A percentile compares a stretch with the other conserved stretches of the same genome.
phyloP scores from a whole-genome alignment of 2,797 vertebrate genomes.

The Smutsia gigantea region DNA sequence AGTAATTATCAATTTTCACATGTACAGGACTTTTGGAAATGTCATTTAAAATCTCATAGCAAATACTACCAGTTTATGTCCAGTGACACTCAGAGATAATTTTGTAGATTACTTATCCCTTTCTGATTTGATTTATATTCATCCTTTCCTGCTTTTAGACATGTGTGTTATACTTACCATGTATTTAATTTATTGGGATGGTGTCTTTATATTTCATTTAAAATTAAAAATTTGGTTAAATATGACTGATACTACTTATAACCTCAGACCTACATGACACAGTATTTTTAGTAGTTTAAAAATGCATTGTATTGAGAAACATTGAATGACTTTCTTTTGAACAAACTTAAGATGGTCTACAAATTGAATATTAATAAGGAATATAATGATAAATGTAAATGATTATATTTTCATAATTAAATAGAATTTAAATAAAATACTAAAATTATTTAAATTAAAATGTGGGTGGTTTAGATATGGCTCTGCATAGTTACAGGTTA shows the following conservation, averaged over 20 bases:
- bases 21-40: not conserved
- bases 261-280: not conserved
- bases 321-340: not conserved
- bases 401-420: not conserved
- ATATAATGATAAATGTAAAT: not conserved
- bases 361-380: not conserved
- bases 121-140: not conserved
- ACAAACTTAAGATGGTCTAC: not conserved
- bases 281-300: not conserved
- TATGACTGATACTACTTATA: not conserved
- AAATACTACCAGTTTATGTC: not conserved
- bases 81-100: not conserved
- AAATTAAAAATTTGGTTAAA: not conserved
- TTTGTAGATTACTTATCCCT: not conserved
- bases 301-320: not conserved
- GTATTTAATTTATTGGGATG: not conserved
- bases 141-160: not conserved
- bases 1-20: not conserved
- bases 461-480: not conserved
- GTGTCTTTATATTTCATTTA: not conserved
- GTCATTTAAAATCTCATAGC: not conserved
- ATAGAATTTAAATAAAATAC: not conserved
- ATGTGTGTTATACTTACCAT: not conserved
- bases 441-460: not conserved
- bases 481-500: not conserved